phyloP scores from a whole-genome alignment of 2,888 invertebrate genomes.

The Oscheius onirici region DNA sequence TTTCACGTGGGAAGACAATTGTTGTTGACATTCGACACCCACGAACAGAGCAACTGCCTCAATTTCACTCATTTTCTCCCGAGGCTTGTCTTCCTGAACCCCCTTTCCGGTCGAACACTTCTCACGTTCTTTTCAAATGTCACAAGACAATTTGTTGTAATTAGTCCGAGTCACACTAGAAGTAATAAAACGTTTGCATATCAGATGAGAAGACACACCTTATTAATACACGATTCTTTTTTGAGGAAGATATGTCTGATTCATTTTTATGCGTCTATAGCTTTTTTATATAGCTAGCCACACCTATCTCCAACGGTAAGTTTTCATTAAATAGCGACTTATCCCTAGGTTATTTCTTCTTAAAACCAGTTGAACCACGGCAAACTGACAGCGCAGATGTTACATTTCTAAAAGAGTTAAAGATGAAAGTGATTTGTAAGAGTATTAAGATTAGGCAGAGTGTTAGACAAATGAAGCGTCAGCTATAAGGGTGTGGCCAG shows the following conservation, averaged over 20 bases:
- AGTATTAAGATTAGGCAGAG: too few relatives aligned
- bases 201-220: background rate
- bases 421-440: too few relatives aligned
- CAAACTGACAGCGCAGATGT: too few relatives aligned
- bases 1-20: slow-evolving; percentile 24
- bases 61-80: slow-evolving; percentile 8
- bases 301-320: too few relatives aligned
- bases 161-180: slow-evolving; percentile 4
- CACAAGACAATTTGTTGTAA: slow-evolving; percentile 2
- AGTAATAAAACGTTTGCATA: slow-evolving; percentile 5
- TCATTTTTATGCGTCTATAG: background rate
- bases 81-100: too few relatives aligned
- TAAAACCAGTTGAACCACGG: too few relatives aligned
- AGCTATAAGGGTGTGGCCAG: too few relatives aligned
- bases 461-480: too few relatives aligned
- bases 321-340: too few relatives aligned
- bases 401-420: too few relatives aligned
- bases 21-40: slow-evolving; percentile 23
- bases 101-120: slow-evolving; percentile 3
- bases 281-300: too few relatives aligned
- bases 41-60: background rate
- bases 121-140: background rate
- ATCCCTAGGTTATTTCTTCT: too few relatives aligned
- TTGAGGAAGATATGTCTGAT: background rate
- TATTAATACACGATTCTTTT: background rate